Evolutionary conservation across 2,797 vertebrate genomes (phyloP).

Genomic region (Neosilurus mollespiculum): DNA sequence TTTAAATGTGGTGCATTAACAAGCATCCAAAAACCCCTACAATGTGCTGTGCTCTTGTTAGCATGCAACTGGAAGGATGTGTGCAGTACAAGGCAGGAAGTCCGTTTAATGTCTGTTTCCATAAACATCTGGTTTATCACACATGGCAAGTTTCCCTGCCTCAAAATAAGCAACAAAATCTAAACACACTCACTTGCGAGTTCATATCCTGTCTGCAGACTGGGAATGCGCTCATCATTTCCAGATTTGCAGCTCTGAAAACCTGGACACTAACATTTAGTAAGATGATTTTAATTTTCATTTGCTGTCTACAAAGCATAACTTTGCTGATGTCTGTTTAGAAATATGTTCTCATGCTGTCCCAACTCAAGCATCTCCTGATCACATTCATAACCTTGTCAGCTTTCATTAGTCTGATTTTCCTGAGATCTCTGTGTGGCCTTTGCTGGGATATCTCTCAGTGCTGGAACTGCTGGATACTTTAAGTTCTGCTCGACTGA

Average conservation of each 20-base stretch:
- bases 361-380: neutral
- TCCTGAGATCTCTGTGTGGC: neutral
- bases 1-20: conserved; percentile 10
- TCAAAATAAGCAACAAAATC: conserved; percentile 44
- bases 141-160: conserved; percentile 32
- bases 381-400: conserved; percentile 9
- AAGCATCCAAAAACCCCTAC: neutral
- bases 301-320: neutral
- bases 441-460: neutral
- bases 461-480: neutral
- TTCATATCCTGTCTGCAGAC: conserved; percentile 35
- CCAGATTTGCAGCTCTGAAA: conserved; percentile 3
- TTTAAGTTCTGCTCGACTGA: neutral
- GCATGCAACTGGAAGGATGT: conserved; percentile 20
- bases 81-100: conserved; percentile 33
- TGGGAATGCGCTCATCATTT: conserved; percentile 21
- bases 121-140: conserved; percentile 51
- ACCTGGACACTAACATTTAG: neutral
- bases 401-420: conserved; percentile 10
- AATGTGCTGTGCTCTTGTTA: conserved; percentile 14
- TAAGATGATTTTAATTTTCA: conserved; percentile 17
- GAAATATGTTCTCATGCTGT: conserved; percentile 1
- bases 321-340: neutral
- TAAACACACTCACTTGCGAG: conserved; percentile 31
- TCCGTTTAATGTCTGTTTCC: conserved; percentile 42